Conservation (phyloP, 2,113 vertebrate genomes). For the Seriola aureovittata region DNA sequence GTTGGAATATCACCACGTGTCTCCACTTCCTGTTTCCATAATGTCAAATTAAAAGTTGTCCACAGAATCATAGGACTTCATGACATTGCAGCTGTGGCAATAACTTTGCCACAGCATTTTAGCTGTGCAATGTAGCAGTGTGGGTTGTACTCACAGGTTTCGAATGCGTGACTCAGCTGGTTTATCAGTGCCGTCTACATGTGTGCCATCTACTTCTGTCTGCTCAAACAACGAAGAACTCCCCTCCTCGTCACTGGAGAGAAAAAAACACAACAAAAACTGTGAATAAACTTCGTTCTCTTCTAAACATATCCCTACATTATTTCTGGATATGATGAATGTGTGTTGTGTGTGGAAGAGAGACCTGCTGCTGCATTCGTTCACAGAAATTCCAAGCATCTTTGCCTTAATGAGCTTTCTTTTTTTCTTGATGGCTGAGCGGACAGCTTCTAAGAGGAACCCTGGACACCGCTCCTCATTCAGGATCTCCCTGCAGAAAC, state of each 20-base stretch:
- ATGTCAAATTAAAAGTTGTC: too few species aligned
- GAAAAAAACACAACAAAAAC: neutral
- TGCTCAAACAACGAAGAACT: constrained; percentile 80
- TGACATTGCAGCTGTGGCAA: too few species aligned
- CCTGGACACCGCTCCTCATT: constrained; percentile 90
- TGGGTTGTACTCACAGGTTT: constrained; percentile 89
- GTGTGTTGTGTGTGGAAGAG: neutral
- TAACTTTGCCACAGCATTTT: too few species aligned
- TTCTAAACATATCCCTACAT: neutral
- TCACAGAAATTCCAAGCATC: constrained; percentile 92
- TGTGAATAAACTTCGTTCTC: neutral
- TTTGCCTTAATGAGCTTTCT: constrained; percentile 94
- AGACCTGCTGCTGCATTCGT: constrained; percentile 91
- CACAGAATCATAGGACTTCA: too few species aligned
- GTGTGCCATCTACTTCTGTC: constrained; percentile 70
- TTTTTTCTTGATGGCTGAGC: constrained; percentile 89
- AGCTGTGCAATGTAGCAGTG: neutral
- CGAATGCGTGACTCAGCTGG: constrained; percentile 90
- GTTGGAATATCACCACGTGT: too few species aligned
- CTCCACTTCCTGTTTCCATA: too few species aligned
- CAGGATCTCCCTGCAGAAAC: constrained; percentile 89
- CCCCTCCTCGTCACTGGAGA: constrained; percentile 90
- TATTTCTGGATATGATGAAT: neutral
- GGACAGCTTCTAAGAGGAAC: constrained; percentile 90
- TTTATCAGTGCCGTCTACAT: constrained; percentile 80